Conservation (phyloP, 2,888 invertebrate genomes). For the Cylloceria caligata region DNA sequence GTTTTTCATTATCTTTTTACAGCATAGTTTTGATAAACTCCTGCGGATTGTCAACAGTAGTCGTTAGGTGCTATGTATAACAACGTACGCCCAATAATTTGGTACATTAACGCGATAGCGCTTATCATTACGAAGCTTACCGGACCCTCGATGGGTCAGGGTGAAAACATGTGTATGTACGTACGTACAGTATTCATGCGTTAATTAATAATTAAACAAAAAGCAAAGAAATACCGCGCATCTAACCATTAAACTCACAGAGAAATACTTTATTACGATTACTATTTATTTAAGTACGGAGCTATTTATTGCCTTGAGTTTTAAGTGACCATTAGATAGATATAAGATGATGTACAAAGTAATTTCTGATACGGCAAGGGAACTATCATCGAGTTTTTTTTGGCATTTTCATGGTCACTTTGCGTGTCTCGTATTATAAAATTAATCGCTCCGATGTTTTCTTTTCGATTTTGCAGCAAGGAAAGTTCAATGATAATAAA, state of each 20-base stretch:
- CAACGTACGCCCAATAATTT: constrained; percentile 31
- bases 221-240: constrained; percentile 38
- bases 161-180: constrained; percentile 65
- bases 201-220: constrained; percentile 58
- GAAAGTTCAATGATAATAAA: too few species aligned
- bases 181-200: constrained; percentile 71
- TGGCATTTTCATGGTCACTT: constrained; percentile 67
- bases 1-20: constrained; percentile 10
- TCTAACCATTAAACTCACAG: constrained; percentile 60
- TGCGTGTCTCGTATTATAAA: constrained; percentile 56
- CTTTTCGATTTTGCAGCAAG: too few species aligned
- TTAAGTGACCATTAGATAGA: constrained; percentile 67
- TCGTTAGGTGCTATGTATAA: neutral
- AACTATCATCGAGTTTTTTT: constrained; percentile 65
- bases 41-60: constrained; percentile 4
- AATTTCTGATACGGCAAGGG: constrained; percentile 49
- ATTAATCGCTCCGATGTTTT: constrained; percentile 38
- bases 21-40: constrained; percentile 16
- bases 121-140: constrained; percentile 32
- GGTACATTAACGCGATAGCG: constrained; percentile 28
- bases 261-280: constrained; percentile 58
- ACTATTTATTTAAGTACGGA: constrained; percentile 56
- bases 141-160: constrained; percentile 37
- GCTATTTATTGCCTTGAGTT: constrained; percentile 74
- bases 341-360: constrained; percentile 61